Base-by-base conservation (phyloP, 2,113 vertebrate species). In the Perognathus longimembris region DNA sequence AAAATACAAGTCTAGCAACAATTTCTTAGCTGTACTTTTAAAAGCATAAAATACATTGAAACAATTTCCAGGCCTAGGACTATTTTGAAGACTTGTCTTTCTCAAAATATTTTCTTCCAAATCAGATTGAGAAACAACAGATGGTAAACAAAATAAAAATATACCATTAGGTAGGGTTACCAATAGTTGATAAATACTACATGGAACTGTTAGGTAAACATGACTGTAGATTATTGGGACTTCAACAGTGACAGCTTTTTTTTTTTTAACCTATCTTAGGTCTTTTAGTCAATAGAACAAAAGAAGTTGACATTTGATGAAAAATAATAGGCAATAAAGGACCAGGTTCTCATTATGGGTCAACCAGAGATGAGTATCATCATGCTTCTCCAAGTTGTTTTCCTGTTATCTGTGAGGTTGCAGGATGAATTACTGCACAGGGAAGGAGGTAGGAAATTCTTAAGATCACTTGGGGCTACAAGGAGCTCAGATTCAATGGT, bases 41-140 rank as follows among this genome's bases (percentile, higher is more conserved):
- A 92, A 71, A 88, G 42, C 32, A 80, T 34, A 77, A 69, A 79
- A 77, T 38, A 2, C 81, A 22, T 3, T 21, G 34, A 88, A 89
- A 79, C 5, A 69, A 70, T 73, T 50, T n/a, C 8, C 17, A 81
- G 42, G 32, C 20, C 42, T 94, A 89, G 54, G 90, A 67, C 54
- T n/a, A 57, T 80, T 84, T 94, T 45, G 84, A 87, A 28, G 11
- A 11, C 59, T 63, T 79, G 84, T 66, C 14, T 61, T 21, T 76
- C 24, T 85, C 89, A 80, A 78, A 71, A 15, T 6, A 18, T 40
- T 82, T 80, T 69, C 36, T n/a, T 78, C 30, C 74, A 67, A 79
- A 34, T 96, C 63, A 83, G 28, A 67, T 1, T 73, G 20, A 6
- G 57, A 94, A 94, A 87, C 90, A 10, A 75, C 32, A 24, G 32